phyloP scores from a whole-genome alignment of 2,797 vertebrate genomes.

The Peromyscus attwateri region DNA sequence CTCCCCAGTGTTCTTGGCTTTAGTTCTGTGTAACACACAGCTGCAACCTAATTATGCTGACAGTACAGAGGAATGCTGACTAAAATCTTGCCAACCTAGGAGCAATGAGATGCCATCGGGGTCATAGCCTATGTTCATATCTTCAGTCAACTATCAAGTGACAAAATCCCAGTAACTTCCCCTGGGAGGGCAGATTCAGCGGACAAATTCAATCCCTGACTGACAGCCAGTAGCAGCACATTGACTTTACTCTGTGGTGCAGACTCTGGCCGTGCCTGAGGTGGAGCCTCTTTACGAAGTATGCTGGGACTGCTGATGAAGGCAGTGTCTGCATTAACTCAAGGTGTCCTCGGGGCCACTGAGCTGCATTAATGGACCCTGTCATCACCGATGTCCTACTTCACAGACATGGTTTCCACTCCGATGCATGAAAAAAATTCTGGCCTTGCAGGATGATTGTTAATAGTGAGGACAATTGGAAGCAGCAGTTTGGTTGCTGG shows the following conservation, averaged over 20 bases:
- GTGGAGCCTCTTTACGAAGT: not conserved
- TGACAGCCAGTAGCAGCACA: not conserved
- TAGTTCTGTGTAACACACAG: not conserved
- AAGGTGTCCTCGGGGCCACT: accelerated
- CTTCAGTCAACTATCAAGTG: not conserved
- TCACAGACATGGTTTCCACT: accelerated
- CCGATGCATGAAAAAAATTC: constrained; percentile 38
- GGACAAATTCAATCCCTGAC: not conserved
- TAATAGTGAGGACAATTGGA: constrained; percentile 13
- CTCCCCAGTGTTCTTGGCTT: not conserved
- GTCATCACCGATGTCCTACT: not conserved
- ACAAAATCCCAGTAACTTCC: not conserved
- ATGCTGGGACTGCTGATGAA: not conserved
- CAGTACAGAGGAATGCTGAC: not conserved
- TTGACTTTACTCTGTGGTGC: not conserved
- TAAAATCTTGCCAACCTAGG: not conserved
- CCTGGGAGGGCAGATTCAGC: not conserved
- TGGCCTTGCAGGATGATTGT: constrained; percentile 37
- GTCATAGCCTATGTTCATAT: accelerated
- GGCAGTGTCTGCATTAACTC: accelerated
- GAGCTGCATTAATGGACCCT: accelerated
- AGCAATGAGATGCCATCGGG: not conserved
- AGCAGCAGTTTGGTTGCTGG: not conserved
- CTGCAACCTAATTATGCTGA: not conserved
- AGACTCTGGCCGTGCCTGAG: not conserved